Evolutionary conservation across 2,797 vertebrate genomes (phyloP).

Genomic region (Antrozous pallidus): DNA sequence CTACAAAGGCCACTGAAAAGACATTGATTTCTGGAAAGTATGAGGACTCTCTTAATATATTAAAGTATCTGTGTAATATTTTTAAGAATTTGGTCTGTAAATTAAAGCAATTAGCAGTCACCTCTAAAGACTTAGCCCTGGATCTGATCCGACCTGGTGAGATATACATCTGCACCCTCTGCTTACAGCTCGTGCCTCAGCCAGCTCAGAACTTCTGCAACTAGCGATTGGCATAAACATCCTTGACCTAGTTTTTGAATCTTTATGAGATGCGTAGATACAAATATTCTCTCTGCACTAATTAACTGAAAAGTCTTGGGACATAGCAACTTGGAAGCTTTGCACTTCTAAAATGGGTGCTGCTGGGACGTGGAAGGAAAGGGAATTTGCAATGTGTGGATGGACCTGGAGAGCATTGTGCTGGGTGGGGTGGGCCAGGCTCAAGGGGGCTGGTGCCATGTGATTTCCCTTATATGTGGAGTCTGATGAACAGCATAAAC

Average conservation of each 20-base stretch:
- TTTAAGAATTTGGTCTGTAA: background rate
- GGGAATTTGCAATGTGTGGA: background rate
- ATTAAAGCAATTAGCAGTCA: background rate
- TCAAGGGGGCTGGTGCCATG: background rate
- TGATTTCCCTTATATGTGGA: background rate
- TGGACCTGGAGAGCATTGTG: background rate
- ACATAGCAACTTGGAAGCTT: conserved; percentile 50
- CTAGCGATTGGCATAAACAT: conserved; percentile 17
- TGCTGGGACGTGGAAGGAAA: background rate
- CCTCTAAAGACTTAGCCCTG: background rate
- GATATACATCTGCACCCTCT: background rate
- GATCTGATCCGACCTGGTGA: background rate
- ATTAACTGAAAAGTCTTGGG: conserved; percentile 63
- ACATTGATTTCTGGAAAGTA: background rate
- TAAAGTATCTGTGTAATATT: conserved; percentile 23
- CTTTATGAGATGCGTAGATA: conserved; percentile 56
- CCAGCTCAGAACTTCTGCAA: background rate
- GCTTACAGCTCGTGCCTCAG: background rate
- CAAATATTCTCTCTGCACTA: conserved; percentile 64
- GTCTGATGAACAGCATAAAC: background rate
- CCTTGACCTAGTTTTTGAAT: conserved; percentile 55
- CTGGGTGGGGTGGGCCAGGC: background rate
- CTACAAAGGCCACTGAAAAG: background rate
- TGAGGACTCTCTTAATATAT: background rate
- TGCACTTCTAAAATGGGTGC: conserved; percentile 63